Percentiles rank a stretch among this genome's conserved stretches.
Evolutionary conservation across 2,888 invertebrate species (phyloP).

Genomic region (Acanthococcus lagerstroemiae): DNA sequence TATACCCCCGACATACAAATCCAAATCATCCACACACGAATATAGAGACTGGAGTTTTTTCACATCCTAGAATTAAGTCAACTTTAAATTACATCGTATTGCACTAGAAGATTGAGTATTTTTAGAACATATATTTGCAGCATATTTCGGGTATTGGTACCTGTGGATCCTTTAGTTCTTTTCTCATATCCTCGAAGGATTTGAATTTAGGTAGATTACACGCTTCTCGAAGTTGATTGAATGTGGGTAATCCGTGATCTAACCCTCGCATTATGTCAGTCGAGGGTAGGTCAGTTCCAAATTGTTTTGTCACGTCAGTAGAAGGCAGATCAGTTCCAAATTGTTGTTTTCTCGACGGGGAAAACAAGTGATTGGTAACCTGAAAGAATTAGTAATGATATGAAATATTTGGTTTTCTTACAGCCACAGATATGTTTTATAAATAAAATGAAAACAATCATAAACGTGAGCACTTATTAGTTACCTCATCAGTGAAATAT

Average conservation of each 20-base stretch:
- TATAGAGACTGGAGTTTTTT: conserved; percentile 53
- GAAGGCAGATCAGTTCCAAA: too few species aligned
- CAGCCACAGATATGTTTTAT: too few species aligned
- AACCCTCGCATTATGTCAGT: conserved; percentile 34
- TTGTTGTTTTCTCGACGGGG: background rate
- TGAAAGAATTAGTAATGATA: background rate
- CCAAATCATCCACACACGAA: conserved; percentile 66
- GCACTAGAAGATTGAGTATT: too few species aligned
- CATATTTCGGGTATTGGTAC: too few species aligned
- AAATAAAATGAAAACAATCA: too few species aligned
- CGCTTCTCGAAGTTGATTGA: conserved; percentile 32
- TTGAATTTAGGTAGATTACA: conserved; percentile 30
- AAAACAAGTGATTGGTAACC: background rate
- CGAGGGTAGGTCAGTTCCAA: conserved; percentile 8
- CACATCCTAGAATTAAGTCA: conserved; percentile 47
- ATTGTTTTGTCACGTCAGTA: too few species aligned
- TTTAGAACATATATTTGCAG: too few species aligned
- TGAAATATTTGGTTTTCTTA: too few species aligned
- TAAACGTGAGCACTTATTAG: too few species aligned
- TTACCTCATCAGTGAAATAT: background rate
- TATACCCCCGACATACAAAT: conserved; percentile 71
- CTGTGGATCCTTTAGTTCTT: background rate
- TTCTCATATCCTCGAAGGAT: conserved; percentile 33
- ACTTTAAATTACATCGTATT: too few species aligned
- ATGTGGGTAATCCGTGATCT: conserved; percentile 33